Evolutionary conservation across 2,113 vertebrate genomes (phyloP).

Genomic region (Dasyurus viverrinus): DNA sequence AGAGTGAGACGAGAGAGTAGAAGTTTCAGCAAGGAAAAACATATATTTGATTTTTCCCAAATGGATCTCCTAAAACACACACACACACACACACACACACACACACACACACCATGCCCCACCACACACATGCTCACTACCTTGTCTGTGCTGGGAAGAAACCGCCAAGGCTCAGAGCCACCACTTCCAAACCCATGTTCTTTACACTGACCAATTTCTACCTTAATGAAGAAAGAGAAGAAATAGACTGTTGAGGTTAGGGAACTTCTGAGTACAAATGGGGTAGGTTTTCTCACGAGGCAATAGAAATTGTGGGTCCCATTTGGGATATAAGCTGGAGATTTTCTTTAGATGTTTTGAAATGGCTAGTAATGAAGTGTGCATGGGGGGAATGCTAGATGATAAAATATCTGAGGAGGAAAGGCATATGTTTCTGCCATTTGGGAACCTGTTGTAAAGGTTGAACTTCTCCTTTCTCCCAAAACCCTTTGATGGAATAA

Average conservation of each 20-base stretch:
- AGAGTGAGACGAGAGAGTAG: not conserved
- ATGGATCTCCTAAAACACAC: not conserved
- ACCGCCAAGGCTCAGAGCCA: not conserved
- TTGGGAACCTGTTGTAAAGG: not conserved
- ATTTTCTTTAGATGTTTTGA: not conserved
- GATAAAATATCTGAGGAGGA: not conserved
- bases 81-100: not conserved
- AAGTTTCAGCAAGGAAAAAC: not conserved
- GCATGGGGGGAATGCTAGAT: not conserved
- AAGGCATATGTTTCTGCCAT: not conserved
- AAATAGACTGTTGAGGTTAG: not conserved
- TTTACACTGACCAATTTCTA: not conserved
- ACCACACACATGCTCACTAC: not conserved
- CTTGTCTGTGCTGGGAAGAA: not conserved
- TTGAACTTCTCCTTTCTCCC: not conserved
- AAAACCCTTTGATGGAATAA: not conserved
- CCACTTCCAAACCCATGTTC: not conserved
- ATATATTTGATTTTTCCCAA: not conserved
- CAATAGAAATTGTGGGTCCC: not conserved
- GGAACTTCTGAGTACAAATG: not conserved
- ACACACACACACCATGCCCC: not conserved
- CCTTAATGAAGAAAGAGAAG: not conserved
- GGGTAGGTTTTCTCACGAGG: not conserved
- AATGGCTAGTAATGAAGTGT: not conserved
- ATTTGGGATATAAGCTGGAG: not conserved